These are phyloP conservation scores for Lepus oiostolus DNA, from an alignment of 2,797 vertebrate species.

Conservation along the genomic window DNA sequence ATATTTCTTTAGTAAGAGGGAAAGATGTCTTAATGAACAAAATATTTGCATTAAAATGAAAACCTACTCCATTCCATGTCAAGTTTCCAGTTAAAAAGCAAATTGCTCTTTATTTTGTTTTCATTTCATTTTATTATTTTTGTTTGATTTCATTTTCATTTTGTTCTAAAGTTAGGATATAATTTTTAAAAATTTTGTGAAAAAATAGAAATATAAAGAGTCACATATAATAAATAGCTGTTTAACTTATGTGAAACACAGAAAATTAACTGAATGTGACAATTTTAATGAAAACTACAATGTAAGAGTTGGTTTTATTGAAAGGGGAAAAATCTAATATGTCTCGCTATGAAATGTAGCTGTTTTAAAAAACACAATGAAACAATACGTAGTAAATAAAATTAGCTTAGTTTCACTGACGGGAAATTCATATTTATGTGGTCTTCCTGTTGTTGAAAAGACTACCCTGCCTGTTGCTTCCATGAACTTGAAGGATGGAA, in stretches of 20 bases:
- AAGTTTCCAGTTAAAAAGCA: too few relatives aligned
- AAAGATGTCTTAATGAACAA: too few relatives aligned
- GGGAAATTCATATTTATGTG: neutral
- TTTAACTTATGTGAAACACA: neutral
- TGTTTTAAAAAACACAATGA: neutral
- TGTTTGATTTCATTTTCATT: too few relatives aligned
- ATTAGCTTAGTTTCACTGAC: neutral
- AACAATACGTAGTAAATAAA: neutral
- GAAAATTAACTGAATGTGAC: neutral
- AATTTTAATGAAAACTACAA: constrained; percentile 11
- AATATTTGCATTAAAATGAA: too few relatives aligned
- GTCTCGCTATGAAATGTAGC: neutral
- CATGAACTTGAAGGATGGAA: neutral
- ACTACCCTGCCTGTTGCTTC: neutral
- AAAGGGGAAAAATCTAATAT: neutral
- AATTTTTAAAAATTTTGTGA: too few relatives aligned
- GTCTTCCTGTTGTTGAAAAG: neutral
- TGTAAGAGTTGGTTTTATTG: neutral
- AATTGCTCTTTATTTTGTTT: too few relatives aligned
- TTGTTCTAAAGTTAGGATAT: too few relatives aligned
- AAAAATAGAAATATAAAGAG: too few relatives aligned
- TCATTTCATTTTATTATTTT: too few relatives aligned
- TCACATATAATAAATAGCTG: neutral
- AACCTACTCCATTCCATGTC: too few relatives aligned
- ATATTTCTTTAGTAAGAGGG: too few relatives aligned